Percentiles rank a stretch among this genome's conserved stretches.
Conservation (phyloP, 2,113 vertebrate genomes). For the Oreocharis arfaki region DNA sequence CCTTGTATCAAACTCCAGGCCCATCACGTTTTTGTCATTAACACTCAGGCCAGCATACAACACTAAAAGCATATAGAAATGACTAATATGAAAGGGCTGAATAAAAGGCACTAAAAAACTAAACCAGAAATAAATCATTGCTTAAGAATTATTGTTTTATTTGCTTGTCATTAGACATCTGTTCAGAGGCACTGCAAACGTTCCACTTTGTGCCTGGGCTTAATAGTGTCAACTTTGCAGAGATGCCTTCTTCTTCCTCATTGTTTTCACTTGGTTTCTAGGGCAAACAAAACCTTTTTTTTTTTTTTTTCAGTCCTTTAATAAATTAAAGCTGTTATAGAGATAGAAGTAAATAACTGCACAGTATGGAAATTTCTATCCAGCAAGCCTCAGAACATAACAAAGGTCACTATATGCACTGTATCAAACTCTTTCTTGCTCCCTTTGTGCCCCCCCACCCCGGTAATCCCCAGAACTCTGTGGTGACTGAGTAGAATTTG, state of each 20-base stretch:
- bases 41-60: accelerated
- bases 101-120: not conserved
- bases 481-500: not conserved
- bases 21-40: not conserved
- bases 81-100: not conserved
- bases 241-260: not conserved
- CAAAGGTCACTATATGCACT: not conserved
- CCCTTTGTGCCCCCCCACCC: not conserved
- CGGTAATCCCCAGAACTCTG: not conserved
- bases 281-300: not conserved
- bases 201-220: not conserved
- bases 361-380: not conserved
- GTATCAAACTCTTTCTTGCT: not conserved
- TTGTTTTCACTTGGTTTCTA: slow-evolving; percentile 42
- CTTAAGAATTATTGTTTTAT: slow-evolving; percentile 14
- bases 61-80: not conserved
- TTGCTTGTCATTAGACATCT: not conserved
- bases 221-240: not conserved
- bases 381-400: not conserved
- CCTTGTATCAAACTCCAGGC: not conserved
- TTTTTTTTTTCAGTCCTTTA: not conserved
- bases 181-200: not conserved
- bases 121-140: not conserved
- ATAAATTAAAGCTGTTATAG: slow-evolving; percentile 6
- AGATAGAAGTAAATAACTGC: not conserved